phyloP scores from a whole-genome alignment of 2,888 invertebrate species.

The Copidosoma aretas region DNA sequence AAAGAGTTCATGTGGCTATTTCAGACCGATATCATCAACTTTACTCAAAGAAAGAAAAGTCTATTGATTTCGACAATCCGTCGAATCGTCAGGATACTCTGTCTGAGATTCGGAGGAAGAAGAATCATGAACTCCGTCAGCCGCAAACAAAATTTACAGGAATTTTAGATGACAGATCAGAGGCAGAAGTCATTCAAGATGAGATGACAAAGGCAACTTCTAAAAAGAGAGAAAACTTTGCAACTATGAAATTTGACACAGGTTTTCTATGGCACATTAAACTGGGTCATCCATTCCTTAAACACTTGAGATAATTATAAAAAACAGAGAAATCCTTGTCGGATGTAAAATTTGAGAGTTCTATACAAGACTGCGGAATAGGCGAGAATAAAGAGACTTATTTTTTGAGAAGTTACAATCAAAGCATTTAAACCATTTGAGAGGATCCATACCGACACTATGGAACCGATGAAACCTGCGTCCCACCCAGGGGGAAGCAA shows the following conservation, averaged over 20 bases:
- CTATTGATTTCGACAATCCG: neutral
- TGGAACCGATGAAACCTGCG: constrained; percentile 42
- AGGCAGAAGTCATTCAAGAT: neutral
- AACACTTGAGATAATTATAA: neutral
- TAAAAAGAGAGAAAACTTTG: neutral
- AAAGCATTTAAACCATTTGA: constrained; percentile 21
- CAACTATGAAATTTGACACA: neutral
- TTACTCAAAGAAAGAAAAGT: neutral
- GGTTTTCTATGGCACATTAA: too few relatives aligned
- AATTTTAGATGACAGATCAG: too few relatives aligned
- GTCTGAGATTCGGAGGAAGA: neutral
- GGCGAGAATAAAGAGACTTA: neutral
- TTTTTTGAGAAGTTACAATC: constrained; percentile 23
- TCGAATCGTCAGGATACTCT: neutral
- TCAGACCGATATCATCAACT: neutral
- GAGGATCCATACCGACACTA: constrained; percentile 38
- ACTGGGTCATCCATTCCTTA: neutral
- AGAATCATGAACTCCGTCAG: neutral
- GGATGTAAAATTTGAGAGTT: neutral
- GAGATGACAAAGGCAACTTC: neutral
- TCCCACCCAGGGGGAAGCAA: constrained; percentile 37
- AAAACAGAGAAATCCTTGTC: neutral
- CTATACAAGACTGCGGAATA: neutral
- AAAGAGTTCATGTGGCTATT: neutral
- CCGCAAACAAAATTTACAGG: neutral